These are phyloP conservation scores for Chloroclystis v-ata DNA, from an alignment of 2,888 invertebrate species.

Conservation along the genomic window DNA sequence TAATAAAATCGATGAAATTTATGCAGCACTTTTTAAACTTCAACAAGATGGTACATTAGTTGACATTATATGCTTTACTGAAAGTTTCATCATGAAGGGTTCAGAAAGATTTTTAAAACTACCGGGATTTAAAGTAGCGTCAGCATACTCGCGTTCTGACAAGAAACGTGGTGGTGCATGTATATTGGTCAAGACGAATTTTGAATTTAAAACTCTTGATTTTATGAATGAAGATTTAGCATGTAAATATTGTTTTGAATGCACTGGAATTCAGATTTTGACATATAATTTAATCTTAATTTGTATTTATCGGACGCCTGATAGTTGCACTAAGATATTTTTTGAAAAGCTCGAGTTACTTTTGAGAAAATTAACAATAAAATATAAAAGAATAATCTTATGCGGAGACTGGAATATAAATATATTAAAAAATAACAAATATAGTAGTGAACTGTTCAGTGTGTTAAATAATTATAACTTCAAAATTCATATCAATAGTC, in stretches of 20 bases:
- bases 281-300: not conserved
- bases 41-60: not conserved
- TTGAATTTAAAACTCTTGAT: not conserved
- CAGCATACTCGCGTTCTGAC: not conserved
- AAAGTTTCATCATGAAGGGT: not conserved
- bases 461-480: not conserved
- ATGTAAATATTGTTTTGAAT: constrained; percentile 1
- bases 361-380: not conserved
- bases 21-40: not conserved
- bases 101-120: not conserved
- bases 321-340: not conserved
- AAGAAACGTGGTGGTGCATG: not conserved
- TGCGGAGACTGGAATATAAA: constrained; percentile 1
- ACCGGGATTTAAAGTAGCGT: not conserved
- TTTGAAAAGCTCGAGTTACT: not conserved
- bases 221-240: not conserved
- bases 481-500: not conserved
- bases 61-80: not conserved
- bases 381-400: not conserved
- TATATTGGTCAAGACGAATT: not conserved
- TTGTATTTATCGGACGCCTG: constrained; percentile 4
- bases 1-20: not conserved
- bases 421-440: not conserved
- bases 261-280: not conserved
- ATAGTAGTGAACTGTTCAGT: not conserved